Evolutionary conservation across 2,888 invertebrate genomes (phyloP).

Genomic region (Mesodorylaimus sp.): DNA sequence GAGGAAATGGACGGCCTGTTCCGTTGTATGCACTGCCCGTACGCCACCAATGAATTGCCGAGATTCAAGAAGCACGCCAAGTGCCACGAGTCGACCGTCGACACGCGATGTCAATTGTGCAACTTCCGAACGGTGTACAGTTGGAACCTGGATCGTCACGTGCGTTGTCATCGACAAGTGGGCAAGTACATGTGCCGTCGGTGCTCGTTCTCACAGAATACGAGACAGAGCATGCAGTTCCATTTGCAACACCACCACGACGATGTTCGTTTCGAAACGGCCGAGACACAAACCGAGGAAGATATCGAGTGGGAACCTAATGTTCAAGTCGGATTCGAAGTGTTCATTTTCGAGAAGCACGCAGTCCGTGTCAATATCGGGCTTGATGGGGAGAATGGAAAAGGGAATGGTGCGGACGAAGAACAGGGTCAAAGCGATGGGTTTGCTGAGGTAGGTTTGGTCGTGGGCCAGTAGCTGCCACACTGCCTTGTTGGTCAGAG

Average conservation of each 20-base stretch:
- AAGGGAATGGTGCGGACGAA: too few relatives aligned
- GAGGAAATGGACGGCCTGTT: slow-evolving; percentile 38
- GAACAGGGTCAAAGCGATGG: too few relatives aligned
- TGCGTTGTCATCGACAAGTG: slow-evolving; percentile 33
- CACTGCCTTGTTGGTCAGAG: too few relatives aligned
- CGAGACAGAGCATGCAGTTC: slow-evolving; percentile 7
- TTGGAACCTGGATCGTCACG: slow-evolving; percentile 81
- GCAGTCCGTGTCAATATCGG: slow-evolving; percentile 6
- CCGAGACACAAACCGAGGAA: too few relatives aligned
- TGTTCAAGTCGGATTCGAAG: slow-evolving; percentile 4
- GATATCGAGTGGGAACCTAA: neutral
- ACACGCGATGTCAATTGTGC: slow-evolving; percentile 75
- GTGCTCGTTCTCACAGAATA: slow-evolving; percentile 9
- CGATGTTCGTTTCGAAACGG: slow-evolving; percentile 2
- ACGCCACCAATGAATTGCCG: slow-evolving; percentile 70
- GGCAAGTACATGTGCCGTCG: slow-evolving; percentile 17
- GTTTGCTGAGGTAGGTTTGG: too few relatives aligned
- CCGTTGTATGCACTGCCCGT: slow-evolving; percentile 72
- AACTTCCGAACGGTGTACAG: slow-evolving; percentile 73
- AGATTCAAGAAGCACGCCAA: slow-evolving; percentile 59
- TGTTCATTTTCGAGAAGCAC: slow-evolving; percentile 5
- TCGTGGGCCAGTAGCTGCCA: too few relatives aligned
- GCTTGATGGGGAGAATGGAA: too few relatives aligned
- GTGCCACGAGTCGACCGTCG: slow-evolving; percentile 41
- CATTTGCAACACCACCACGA: slow-evolving; percentile 20